A percentile compares a stretch with the other conserved stretches of the same genome.
Conservation (phyloP, 2,797 vertebrate species). For the Chrysocyon brachyurus region DNA sequence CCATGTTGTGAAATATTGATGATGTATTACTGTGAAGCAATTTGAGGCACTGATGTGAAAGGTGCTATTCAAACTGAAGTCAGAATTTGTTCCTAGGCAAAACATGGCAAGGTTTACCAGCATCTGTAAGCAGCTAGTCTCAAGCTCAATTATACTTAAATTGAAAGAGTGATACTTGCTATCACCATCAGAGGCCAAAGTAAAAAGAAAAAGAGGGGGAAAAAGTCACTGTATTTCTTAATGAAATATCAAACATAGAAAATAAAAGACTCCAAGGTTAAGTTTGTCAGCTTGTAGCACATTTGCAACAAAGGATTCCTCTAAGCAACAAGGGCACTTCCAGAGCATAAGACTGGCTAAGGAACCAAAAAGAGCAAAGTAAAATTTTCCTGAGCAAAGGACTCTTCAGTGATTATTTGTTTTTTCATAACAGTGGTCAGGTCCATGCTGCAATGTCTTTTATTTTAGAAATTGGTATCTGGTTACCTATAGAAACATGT, state of each 20-base stretch:
- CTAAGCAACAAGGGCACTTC: constrained; percentile 19
- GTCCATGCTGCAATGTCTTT: constrained; percentile 2
- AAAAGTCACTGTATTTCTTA: constrained; percentile 38
- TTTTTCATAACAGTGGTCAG: constrained; percentile 18
- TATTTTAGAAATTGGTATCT: neutral
- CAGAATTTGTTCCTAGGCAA: constrained; percentile 66
- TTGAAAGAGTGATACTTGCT: constrained; percentile 57
- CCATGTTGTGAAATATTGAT: constrained; percentile 77
- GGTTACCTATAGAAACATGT: constrained; percentile 4
- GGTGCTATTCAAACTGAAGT: constrained; percentile 63
- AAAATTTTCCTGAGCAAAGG: constrained; percentile 48
- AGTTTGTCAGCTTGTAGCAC: constrained; percentile 61
- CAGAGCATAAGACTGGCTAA: neutral
- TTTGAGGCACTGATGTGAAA: constrained; percentile 67
- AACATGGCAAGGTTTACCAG: neutral
- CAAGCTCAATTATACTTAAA: constrained; percentile 75
- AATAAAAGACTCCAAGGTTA: constrained; percentile 33
- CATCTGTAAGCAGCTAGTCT: constrained; percentile 69
- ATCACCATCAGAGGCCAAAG: constrained; percentile 50
- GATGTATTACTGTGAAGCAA: constrained; percentile 64
- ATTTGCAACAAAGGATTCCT: constrained; percentile 39
- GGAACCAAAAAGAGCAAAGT: constrained; percentile 11
- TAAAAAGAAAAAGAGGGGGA: neutral
- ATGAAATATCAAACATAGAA: constrained; percentile 72
- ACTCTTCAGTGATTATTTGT: neutral